A percentile compares a stretch with the other conserved stretches of the same genome.
These are phyloP conservation scores for Rachycentron canadum DNA, from an alignment of 2,797 vertebrate genomes.

Conservation along the genomic window DNA sequence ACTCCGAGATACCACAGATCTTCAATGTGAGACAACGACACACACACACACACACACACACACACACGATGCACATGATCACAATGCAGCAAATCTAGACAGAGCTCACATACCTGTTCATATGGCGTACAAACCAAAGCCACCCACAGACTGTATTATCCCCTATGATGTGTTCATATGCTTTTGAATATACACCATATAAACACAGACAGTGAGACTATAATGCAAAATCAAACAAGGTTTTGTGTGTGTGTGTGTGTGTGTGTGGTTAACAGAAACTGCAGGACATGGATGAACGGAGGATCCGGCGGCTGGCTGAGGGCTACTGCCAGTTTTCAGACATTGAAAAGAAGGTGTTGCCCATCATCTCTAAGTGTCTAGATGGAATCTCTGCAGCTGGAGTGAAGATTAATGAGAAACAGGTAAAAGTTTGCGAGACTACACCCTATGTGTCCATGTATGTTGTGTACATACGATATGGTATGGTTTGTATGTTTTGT, in stretches of 20 bases:
- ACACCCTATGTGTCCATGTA: background rate
- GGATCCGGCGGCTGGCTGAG: slow-evolving; percentile 90
- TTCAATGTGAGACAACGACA: slow-evolving; percentile 84
- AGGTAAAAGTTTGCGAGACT: slow-evolving; percentile 68
- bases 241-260: background rate
- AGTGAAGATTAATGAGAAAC: slow-evolving; percentile 88
- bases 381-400: slow-evolving; percentile 92
- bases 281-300: slow-evolving; percentile 95
- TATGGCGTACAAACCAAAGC: background rate
- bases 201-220: background rate
- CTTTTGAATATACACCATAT: background rate
- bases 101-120: background rate
- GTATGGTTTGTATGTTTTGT: too few relatives aligned
- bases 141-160: background rate
- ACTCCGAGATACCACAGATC: slow-evolving; percentile 87
- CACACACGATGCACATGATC: background rate
- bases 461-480: background rate
- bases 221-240: background rate
- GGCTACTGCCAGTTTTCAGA: slow-evolving; percentile 94
- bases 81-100: background rate
- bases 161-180: slow-evolving; percentile 6
- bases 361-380: slow-evolving; percentile 94
- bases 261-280: slow-evolving; percentile 87
- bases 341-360: slow-evolving; percentile 92
- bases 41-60: background rate